These are phyloP conservation scores for Oceanites oceanicus DNA, from an alignment of 2,113 vertebrate species.

Conservation along the genomic window DNA sequence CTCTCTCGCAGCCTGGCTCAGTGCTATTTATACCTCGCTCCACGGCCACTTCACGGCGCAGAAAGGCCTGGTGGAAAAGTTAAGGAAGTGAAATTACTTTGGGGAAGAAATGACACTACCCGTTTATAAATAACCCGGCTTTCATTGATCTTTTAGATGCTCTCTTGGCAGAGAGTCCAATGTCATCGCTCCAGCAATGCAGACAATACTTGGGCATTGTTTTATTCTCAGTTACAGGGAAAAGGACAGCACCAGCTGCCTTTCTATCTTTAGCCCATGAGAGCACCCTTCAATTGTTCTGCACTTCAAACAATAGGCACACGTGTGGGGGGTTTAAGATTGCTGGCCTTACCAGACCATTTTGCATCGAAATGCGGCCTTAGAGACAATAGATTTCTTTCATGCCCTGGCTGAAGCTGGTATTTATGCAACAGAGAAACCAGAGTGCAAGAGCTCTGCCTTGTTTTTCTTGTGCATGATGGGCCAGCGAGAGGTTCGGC, in stretches of 20 bases:
- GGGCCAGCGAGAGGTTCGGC: background rate
- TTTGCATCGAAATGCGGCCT: background rate
- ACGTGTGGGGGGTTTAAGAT: background rate
- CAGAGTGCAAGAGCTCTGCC: background rate
- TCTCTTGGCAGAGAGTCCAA: constrained; percentile 55
- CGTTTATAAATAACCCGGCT: constrained; percentile 52
- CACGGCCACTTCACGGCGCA: background rate
- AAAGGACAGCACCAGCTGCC: constrained; percentile 80
- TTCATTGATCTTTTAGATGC: constrained; percentile 63
- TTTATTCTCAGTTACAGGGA: constrained; percentile 73
- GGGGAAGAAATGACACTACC: constrained; percentile 61
- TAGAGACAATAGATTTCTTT: constrained; percentile 27
- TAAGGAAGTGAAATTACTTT: constrained; percentile 60
- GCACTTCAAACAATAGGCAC: constrained; percentile 78
- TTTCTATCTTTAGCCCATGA: constrained; percentile 77
- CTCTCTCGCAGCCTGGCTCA: background rate
- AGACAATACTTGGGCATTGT: constrained; percentile 78
- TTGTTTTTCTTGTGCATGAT: background rate
- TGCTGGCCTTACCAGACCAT: constrained; percentile 19
- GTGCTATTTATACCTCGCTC: background rate
- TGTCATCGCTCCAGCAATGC: constrained; percentile 61
- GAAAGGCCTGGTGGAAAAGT: constrained; percentile 41
- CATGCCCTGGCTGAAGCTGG: background rate
- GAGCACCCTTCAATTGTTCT: constrained; percentile 80
- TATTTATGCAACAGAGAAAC: background rate